Evolutionary conservation across 2,113 vertebrate genomes (phyloP).

Genomic region (Notothenia rossii): DNA sequence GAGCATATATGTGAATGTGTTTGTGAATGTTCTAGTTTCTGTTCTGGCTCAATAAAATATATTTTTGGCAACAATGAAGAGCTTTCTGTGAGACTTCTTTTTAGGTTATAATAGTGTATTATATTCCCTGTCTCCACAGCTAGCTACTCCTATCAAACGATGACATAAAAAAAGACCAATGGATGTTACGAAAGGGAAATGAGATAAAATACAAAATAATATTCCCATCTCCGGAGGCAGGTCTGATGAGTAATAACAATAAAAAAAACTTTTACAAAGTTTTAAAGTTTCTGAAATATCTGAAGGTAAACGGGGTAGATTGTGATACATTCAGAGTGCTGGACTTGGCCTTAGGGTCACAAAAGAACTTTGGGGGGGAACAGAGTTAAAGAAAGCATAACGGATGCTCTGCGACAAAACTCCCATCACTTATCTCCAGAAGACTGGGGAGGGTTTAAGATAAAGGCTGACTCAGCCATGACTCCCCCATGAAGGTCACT

Average conservation of each 20-base stretch:
- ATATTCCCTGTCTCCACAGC: conserved; percentile 71
- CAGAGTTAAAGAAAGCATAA: conserved; percentile 41
- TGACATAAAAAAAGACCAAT: conserved; percentile 59
- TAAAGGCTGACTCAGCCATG: conserved; percentile 63
- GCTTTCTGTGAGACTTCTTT: conserved; percentile 77
- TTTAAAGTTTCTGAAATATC: conserved; percentile 73
- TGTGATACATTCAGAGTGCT: conserved; percentile 79
- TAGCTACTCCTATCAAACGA: conserved; percentile 78
- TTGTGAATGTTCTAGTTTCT: conserved; percentile 78
- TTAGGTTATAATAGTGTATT: conserved; percentile 74
- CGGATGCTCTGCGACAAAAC: conserved; percentile 57
- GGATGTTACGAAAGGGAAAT: conserved; percentile 69
- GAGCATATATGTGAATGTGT: conserved; percentile 33
- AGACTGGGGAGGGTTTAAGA: conserved; percentile 50
- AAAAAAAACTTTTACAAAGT: conserved; percentile 72
- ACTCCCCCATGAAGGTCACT: conserved; percentile 66
- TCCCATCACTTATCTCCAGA: conserved; percentile 65
- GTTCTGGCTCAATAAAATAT: conserved; percentile 85
- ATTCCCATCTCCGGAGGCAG: conserved; percentile 69
- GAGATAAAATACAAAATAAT: conserved; percentile 74
- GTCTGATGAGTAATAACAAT: conserved; percentile 65
- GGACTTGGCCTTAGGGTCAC: conserved; percentile 77
- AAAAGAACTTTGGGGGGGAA: conserved; percentile 55
- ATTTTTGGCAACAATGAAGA: conserved; percentile 88
- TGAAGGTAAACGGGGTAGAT: conserved; percentile 70